Evolutionary conservation across 2,113 vertebrate species (phyloP).

Genomic region (Panthera leo): DNA sequence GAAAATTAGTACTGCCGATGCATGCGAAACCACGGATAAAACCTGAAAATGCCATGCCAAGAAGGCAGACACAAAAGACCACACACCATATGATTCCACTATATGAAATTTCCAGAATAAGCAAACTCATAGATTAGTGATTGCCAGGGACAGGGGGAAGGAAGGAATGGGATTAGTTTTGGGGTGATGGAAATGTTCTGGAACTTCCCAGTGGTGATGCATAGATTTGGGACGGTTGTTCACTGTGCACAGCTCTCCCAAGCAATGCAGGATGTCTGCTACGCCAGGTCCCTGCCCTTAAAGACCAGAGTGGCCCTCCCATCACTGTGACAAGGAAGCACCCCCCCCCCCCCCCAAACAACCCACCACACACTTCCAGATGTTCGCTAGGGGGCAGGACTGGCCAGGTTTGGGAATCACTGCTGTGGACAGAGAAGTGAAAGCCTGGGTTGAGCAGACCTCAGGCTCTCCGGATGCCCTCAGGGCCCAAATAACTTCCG

Average conservation of each 20-base stretch:
- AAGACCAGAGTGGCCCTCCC: neutral
- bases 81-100: neutral
- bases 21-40: neutral
- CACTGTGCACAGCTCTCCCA: neutral
- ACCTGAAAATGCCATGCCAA: neutral
- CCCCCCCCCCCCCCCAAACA: neutral
- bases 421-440: neutral
- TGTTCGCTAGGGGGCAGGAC: rapidly evolving
- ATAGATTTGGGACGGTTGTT: neutral
- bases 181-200: neutral
- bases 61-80: neutral
- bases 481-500: neutral
- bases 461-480: neutral
- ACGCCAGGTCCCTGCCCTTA: neutral
- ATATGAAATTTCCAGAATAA: neutral
- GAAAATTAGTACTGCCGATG: neutral
- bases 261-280: too few relatives aligned
- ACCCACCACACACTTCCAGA: neutral
- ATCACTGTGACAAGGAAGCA: neutral
- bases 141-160: too few relatives aligned
- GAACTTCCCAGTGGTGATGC: neutral
- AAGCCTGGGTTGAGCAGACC: neutral
- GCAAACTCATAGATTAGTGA: neutral
- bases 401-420: neutral
- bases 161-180: neutral